Conservation (phyloP, 2,113 vertebrate species). For the Canis aureus region DNA sequence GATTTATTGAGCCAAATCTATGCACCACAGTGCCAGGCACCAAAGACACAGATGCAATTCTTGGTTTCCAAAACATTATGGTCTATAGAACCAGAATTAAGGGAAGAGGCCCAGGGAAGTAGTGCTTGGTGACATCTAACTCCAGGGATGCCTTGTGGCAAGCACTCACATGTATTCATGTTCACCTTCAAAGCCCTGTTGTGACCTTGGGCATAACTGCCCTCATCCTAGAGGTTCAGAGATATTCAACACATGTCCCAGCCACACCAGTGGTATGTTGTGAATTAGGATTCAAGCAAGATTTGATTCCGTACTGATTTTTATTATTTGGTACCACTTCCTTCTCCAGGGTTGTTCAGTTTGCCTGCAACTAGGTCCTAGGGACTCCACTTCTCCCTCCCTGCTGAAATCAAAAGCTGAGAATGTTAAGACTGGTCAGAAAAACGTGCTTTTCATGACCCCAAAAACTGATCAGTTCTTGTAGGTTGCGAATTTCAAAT, state of each 20-base stretch:
- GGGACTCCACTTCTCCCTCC: constrained; percentile 43
- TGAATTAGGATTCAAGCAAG: neutral
- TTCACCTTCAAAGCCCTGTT: neutral
- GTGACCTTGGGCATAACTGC: neutral
- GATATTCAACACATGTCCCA: neutral
- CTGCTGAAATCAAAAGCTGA: constrained; percentile 16
- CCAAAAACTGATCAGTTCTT: constrained; percentile 7
- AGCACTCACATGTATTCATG: neutral
- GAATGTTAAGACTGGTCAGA: neutral
- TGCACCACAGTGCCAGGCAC: neutral
- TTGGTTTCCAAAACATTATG: neutral
- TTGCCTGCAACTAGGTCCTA: neutral
- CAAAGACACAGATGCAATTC: neutral
- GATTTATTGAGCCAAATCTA: neutral
- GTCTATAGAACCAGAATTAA: neutral
- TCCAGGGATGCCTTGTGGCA: neutral
- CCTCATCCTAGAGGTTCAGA: neutral
- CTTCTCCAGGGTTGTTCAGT: neutral
- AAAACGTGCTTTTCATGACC: neutral
- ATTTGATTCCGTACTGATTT: neutral
- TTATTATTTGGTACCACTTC: neutral
- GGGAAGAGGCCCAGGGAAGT: neutral
- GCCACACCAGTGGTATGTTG: neutral
- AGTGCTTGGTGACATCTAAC: neutral
- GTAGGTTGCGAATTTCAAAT: constrained; percentile 56